phyloP scores from a whole-genome alignment of 2,113 vertebrate genomes.

The Arvicanthis niloticus region DNA sequence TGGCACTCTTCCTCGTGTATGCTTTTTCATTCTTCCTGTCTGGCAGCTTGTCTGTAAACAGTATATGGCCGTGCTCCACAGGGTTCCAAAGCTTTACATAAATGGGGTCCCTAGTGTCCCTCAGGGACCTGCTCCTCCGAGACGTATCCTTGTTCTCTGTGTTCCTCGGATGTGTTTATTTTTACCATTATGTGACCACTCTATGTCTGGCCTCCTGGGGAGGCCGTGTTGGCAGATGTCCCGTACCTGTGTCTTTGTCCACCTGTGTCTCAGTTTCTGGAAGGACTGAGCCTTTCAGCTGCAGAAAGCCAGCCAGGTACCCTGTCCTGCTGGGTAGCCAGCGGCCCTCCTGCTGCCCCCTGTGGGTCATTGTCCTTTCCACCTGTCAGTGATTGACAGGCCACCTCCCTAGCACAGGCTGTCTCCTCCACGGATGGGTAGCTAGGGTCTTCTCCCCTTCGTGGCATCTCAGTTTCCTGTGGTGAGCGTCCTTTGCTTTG shows the following conservation, averaged over 20 bases:
- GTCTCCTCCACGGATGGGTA: fast-evolving
- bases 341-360: background rate
- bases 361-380: background rate
- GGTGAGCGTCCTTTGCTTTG: background rate
- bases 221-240: background rate
- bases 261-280: background rate
- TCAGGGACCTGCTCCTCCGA: background rate
- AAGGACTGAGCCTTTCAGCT: background rate
- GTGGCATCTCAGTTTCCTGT: background rate
- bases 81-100: background rate
- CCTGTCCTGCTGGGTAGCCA: background rate
- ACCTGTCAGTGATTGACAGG: background rate
- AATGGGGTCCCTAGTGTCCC: fast-evolving
- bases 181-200: background rate
- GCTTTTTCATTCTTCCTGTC: background rate
- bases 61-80: fast-evolving
- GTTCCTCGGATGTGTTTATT: background rate
- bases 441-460: background rate
- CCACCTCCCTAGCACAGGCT: too few relatives aligned
- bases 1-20: fast-evolving
- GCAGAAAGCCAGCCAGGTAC: background rate
- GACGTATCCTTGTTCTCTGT: fast-evolving
- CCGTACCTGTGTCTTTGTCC: background rate
- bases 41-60: background rate
- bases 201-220: background rate